A percentile compares a stretch with the other conserved stretches of the same genome.
These are phyloP conservation scores for Typhlichthys eigenmanni DNA, from an alignment of 2,797 vertebrate genomes.

Conservation along the genomic window DNA sequence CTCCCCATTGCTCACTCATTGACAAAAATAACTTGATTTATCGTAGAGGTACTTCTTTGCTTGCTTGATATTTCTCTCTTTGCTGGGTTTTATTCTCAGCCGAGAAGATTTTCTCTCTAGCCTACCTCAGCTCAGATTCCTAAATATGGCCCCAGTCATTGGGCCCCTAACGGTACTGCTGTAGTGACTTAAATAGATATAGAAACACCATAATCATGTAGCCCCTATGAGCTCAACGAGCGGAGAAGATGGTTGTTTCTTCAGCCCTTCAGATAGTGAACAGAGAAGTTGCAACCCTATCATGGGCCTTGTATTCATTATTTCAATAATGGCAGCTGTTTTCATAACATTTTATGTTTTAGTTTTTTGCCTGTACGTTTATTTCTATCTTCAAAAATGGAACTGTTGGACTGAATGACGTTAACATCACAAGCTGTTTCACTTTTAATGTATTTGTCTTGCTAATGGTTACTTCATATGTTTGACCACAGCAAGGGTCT, in stretches of 20 bases:
- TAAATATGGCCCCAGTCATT: constrained; percentile 61
- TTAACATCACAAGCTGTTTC: constrained; percentile 61
- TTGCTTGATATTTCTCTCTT: constrained; percentile 50
- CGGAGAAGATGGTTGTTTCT: constrained; percentile 7
- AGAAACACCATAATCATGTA: constrained; percentile 46
- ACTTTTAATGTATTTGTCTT: constrained; percentile 48
- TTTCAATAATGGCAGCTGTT: constrained; percentile 84
- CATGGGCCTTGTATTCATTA: constrained; percentile 72
- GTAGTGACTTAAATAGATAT: constrained; percentile 48
- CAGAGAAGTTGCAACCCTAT: constrained; percentile 58
- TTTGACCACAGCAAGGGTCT: constrained; percentile 49
- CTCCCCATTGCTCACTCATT: constrained; percentile 34
- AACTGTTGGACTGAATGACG: constrained; percentile 78
- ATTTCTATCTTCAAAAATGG: constrained; percentile 60
- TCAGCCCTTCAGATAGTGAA: constrained; percentile 46
- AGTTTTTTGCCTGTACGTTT: constrained; percentile 45
- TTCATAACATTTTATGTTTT: constrained; percentile 47
- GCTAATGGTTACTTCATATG: constrained; percentile 48
- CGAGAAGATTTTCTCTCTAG: constrained; percentile 67
- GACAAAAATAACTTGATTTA: constrained; percentile 51
- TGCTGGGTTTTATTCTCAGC: constrained; percentile 63
- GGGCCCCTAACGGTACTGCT: constrained; percentile 75
- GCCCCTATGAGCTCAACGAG: constrained; percentile 51
- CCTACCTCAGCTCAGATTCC: constrained; percentile 82
- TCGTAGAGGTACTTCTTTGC: constrained; percentile 63